Evolutionary conservation across 1,140 invertebrate genomes (phyloP), one percentile per base, ranked within the genome.

Genomic region (Oscheius sp.): DNA sequence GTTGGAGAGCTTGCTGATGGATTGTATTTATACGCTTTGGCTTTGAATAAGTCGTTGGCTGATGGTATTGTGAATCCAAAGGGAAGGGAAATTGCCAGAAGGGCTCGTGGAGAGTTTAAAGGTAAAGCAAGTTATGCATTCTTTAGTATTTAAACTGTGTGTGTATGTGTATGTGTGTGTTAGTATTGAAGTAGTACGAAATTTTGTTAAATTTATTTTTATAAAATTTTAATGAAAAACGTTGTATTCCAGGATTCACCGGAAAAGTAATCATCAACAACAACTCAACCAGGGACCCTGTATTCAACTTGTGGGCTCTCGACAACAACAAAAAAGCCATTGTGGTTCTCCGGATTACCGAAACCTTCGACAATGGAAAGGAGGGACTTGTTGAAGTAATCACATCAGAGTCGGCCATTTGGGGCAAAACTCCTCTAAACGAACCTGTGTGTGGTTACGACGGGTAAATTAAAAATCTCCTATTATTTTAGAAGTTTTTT

Each of bases 211-310:
- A n/a, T n/a, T n/a, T n/a, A n/a, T n/a, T n/a, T n/a, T n/a, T n/a
- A n/a, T n/a, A n/a, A n/a, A n/a, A n/a, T n/a, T n/a, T n/a, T n/a
- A n/a, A n/a, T n/a, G n/a, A n/a, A n/a, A n/a, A n/a, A n/a, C n/a
- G n/a, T 18, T 46, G 23, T 55, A 13, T 13, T 55, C 28, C 26
- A 62, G 68, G 68, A 15, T 64, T 46, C 3, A 63, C 68, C 23
- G 68, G 68, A 62, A 52, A 34, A 26, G 61, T 71, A 4, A 64
- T 71, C 15, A 62, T 71, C 18, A 71, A 71, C 59, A n/a, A 45
- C n/a, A 71, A 71, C 29, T n/a, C 38, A 2, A 71, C 68, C 0
- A n/a, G 68, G 1, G 58, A 58, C 29, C 68, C 68, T 28, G 31
- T 63, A 3, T 71, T 63, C 59, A 28, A 34, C 7, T 35, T 71